Percentiles rank a stretch among this genome's conserved stretches.
Evolutionary conservation across 2,797 vertebrate genomes (phyloP).

Genomic region (Myotis vivesi): DNA sequence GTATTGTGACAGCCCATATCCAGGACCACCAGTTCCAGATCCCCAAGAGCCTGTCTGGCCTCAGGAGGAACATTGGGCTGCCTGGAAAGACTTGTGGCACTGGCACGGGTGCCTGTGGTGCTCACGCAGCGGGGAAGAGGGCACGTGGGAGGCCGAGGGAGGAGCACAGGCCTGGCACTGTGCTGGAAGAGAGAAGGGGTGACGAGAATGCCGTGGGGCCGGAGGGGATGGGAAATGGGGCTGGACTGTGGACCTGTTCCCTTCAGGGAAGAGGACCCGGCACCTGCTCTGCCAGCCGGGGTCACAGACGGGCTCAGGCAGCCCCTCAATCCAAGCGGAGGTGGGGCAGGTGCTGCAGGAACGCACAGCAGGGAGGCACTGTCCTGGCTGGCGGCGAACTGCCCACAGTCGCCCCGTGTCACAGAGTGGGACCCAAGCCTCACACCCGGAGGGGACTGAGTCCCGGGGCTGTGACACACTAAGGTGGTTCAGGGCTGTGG

Average conservation of each 20-base stretch:
- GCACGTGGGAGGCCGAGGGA: background rate
- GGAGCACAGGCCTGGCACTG: background rate
- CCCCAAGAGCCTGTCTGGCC: background rate
- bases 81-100: background rate
- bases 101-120: background rate
- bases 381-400: background rate
- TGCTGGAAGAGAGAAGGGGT: background rate
- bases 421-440: background rate
- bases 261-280: background rate
- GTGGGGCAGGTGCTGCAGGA: background rate
- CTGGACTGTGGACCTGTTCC: background rate
- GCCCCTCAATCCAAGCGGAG: background rate
- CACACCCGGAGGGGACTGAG: fast-evolving
- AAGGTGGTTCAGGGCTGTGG: background rate
- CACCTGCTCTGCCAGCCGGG: background rate
- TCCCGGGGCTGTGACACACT: background rate
- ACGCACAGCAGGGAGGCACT: fast-evolving
- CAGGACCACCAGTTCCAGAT: background rate
- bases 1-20: background rate
- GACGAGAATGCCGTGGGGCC: background rate
- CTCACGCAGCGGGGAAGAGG: background rate
- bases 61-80: background rate
- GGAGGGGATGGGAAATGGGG: background rate
- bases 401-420: fast-evolving
- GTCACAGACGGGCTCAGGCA: background rate